phyloP scores from a whole-genome alignment of 2,888 invertebrate genomes.

The Rhamnusium bicolor region DNA sequence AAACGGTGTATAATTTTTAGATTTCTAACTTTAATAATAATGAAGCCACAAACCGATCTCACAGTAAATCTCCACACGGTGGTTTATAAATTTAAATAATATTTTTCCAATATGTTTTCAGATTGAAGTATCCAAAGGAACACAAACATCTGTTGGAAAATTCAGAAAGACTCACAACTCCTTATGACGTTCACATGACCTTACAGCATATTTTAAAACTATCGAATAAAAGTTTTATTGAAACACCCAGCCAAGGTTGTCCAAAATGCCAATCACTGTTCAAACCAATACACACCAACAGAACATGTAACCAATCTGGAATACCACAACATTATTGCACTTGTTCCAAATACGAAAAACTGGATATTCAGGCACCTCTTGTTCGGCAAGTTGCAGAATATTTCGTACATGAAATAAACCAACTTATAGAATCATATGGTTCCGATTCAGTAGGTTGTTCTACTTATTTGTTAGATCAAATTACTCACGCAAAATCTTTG shows the following conservation, averaged over 20 bases:
- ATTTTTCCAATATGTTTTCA: slow-evolving; percentile 27
- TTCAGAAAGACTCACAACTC: slow-evolving; percentile 79
- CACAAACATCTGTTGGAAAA: slow-evolving; percentile 76
- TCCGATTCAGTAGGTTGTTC: slow-evolving; percentile 53
- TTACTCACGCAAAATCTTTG: slow-evolving; percentile 52
- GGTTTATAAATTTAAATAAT: too few species aligned
- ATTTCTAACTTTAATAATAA: too few species aligned
- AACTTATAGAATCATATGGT: slow-evolving; percentile 44
- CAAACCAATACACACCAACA: slow-evolving; percentile 73
- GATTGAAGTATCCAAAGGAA: slow-evolving; percentile 71
- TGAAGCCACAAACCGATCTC: too few species aligned
- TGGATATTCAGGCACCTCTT: slow-evolving; percentile 71
- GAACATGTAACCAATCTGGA: slow-evolving; percentile 80
- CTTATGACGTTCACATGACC: slow-evolving; percentile 84
- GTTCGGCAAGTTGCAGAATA: slow-evolving; percentile 73
- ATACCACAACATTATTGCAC: slow-evolving; percentile 85
- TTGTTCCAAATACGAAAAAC: slow-evolving; percentile 76
- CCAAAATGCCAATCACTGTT: slow-evolving; percentile 80
- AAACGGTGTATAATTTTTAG: too few species aligned
- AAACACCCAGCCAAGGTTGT: slow-evolving; percentile 73
- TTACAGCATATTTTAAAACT: slow-evolving; percentile 75
- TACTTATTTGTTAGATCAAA: slow-evolving; percentile 57
- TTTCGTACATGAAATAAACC: slow-evolving; percentile 67
- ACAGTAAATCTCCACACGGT: too few species aligned
- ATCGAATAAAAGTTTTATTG: slow-evolving; percentile 53